Evolutionary conservation across 2,888 invertebrate genomes (phyloP), one percentile per base, ranked within the genome.

Genomic region (Drosophila prostipennis): DNA sequence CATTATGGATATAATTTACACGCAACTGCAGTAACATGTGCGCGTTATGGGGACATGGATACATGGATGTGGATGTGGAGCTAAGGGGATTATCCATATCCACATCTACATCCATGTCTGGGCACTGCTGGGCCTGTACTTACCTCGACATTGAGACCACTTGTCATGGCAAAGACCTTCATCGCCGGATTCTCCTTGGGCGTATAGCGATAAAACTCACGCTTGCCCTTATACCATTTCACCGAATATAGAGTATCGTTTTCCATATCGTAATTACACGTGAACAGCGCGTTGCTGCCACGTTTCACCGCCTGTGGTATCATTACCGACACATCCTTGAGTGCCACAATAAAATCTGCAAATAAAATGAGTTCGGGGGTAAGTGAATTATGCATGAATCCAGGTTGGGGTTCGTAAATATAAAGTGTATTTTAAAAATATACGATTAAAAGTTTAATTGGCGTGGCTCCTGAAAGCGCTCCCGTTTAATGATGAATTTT

Each of bases 171-270:
- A 63, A 90, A 92, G 96, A 94, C 94, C 91, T 95, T 96, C 54
- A 94, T 95, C 26, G 94, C 93, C 6, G 95, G 95, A 34, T 92
- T 92, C 83, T 96, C 96, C 87, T 94, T 94, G 1, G 97, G 97
- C 6, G 96, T 95, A 89, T 94, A 97, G 82, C 97, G 94, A 93
- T 96, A 97, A 93, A 97, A 97, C 93, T 97, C 97, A 85, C 95
- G 94, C 87, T 93, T 94, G 14, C 97, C 97, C 74, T 96, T 93
- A 92, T 97, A 97, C 97, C 97, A 97, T 93, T 97, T 97, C 61
- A 97, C 96, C 16, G 96, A 94, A 93, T 97, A 97, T 61, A 97
- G 93, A 14, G 94, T 95, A 53, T 94, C 95, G 26, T 94, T 95
- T 91, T 96, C 95, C 93, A 96, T 94, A 91, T 97, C 96, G 90